Conservation (phyloP, 2,113 vertebrate species). For the Cheirogaleus medius region DNA sequence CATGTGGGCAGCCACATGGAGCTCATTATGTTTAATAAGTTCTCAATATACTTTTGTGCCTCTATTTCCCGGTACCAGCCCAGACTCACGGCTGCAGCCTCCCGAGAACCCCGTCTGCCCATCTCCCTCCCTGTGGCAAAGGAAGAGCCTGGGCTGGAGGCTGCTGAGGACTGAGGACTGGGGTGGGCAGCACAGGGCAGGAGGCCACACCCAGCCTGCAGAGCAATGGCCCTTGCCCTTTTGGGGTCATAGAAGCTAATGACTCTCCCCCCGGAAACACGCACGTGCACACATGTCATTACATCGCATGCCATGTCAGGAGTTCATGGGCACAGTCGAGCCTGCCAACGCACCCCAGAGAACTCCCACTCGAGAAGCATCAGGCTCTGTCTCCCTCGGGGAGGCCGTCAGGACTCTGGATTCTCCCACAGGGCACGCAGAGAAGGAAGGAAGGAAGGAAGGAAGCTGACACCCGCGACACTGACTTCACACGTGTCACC, state of each 20-base stretch:
- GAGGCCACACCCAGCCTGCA: neutral
- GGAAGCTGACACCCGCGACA: neutral
- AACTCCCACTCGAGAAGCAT: neutral
- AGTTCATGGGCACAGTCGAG: neutral
- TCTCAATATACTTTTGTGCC: accelerated
- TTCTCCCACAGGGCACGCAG: neutral
- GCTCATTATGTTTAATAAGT: too few relatives aligned
- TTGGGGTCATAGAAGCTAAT: neutral
- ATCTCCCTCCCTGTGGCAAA: neutral
- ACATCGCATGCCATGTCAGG: neutral
- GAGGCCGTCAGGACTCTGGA: neutral
- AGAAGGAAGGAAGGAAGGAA: neutral
- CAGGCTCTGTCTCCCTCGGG: neutral
- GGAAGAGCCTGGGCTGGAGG: neutral
- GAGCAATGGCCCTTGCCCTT: neutral
- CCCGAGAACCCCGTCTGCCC: neutral
- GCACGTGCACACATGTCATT: neutral
- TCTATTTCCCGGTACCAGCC: neutral
- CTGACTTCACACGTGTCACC: neutral
- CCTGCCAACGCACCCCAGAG: neutral
- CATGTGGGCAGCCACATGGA: accelerated
- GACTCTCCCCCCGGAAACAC: neutral
- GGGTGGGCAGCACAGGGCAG: neutral
- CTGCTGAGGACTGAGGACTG: neutral
- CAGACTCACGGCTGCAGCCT: neutral